These are phyloP conservation scores for Chitala chitala DNA, from an alignment of 2,113 vertebrate species.

Conservation along the genomic window DNA sequence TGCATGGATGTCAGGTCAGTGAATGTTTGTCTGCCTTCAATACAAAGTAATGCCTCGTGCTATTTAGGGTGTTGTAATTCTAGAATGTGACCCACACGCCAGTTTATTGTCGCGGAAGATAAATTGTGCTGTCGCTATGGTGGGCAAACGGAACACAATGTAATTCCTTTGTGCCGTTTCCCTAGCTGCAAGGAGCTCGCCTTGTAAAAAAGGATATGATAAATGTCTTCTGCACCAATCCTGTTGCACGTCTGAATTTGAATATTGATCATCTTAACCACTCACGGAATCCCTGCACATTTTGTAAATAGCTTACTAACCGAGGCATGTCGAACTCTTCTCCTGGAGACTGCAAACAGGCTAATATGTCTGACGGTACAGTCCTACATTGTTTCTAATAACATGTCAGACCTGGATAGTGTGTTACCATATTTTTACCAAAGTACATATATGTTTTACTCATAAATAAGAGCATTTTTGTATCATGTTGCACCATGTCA, in stretches of 20 bases:
- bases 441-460: too few relatives aligned
- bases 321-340: not conserved
- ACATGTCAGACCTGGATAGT: too few relatives aligned
- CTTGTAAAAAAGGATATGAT: slow-evolving; percentile 17
- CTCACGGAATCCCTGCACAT: not conserved
- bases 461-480: not conserved
- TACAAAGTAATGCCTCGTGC: not conserved
- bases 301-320: slow-evolving; percentile 5
- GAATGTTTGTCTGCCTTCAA: not conserved
- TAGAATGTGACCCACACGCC: not conserved
- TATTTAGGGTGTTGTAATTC: not conserved
- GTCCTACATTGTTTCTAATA: too few relatives aligned
- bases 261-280: slow-evolving; percentile 4
- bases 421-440: too few relatives aligned
- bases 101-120: not conserved
- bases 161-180: not conserved
- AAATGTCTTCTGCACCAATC: slow-evolving; percentile 15
- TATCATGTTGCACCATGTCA: not conserved
- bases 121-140: not conserved
- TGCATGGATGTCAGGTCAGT: not conserved
- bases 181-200: slow-evolving; percentile 14
- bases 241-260: not conserved
- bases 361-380: not conserved
- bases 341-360: too few relatives aligned
- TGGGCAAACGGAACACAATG: not conserved